Evolutionary conservation across 2,113 vertebrate genomes (phyloP), one percentile per base, ranked within the genome.

Genomic region (Sorex fumeus): DNA sequence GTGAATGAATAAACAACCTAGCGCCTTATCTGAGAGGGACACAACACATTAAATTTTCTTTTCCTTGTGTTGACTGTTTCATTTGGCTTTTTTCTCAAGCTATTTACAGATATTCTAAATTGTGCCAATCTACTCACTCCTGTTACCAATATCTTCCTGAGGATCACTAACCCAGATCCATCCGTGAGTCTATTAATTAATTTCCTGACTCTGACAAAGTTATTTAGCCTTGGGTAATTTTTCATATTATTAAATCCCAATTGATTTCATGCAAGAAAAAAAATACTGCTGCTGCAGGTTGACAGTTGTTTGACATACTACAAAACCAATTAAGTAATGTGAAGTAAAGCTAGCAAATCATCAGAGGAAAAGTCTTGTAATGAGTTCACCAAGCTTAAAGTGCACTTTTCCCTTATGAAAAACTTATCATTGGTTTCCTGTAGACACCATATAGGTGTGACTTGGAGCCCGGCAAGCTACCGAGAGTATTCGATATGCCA

Each of bases 281-380:
- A 72, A 47, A 77, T 62, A 67, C 18, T 76, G 64, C 7, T 1
- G 15, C 8, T 57, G 53, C 57, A 79, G 76, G 67, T 47, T 93
- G 77, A 79, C 77, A 79, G 76, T 78, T 83, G 27, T 87, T 66
- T 93, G 85, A 88, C 80, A 94, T 53, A 67, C 27, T 60, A 43
- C 60, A 69, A 88, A 91, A 87, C n/a, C n/a, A 92, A 94, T 90
- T 60, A 93, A 94, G 70, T 32, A 36, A 89, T 13, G 1, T 72
- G 57, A 82, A 43, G n/a, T 40, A 72, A 89, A 91, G 57, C 36
- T 64, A 62, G 53, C 13, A 43, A 70, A 45, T 80, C 45, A 27
- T 32, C 19, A 25, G 6, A 70, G 91, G 13, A 90, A 45, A 90
- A 34, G 47, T 45, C 66, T 69, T 90, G 71, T 18, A 79, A 64